Base-by-base conservation (phyloP, 2,113 vertebrate species). In the Anseranas semipalmata region DNA sequence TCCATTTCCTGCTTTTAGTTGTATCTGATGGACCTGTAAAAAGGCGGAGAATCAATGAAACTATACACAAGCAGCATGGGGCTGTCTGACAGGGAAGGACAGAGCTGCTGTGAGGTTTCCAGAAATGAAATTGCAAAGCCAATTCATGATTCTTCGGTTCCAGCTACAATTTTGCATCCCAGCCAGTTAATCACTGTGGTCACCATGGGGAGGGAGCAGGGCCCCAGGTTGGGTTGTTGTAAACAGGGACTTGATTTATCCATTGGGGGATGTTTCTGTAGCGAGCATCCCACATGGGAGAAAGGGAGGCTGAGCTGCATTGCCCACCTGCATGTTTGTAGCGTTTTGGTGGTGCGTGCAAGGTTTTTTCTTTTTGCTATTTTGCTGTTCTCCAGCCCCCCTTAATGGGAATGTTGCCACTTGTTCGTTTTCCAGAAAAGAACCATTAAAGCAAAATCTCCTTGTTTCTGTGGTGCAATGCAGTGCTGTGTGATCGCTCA, bases 1-100 rank as follows among this genome's bases (percentile, higher is more conserved):
- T 94, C 77, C 52, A 24, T 71, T 90, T 92, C 48, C 62, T 94
- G 73, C 66, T 89, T 48, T 73, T 46, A 24, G 52, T 85, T 81
- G 15, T n/a, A 8, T 83, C 32, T 80, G 65, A 60, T 86, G 68
- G 66, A 87, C 70, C 73, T 80, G 22, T 81, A 85, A 81, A 86
- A 93, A 35, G 19, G 62, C 77, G 13, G 45, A 27, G 16, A 48
- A 56, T 52, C 67, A 21, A 28, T 59, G 52, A 80, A 85, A 73
- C 35, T 24, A 3, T 66, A 56, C 22, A 19, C 0, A 0, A 94
- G 65, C 25, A 3, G 52, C 32, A 28, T 2, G 5, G 20, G 58
- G 25, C 67, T 90, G 55, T 43, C 35, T 86, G 21, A 70, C 1
- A 7, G 46, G 24, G 52, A 84, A 83, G 43, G 58, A 50, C 46